These are phyloP conservation scores for Leptopterna dolabrata DNA, from an alignment of 2,888 invertebrate genomes.

Conservation along the genomic window DNA sequence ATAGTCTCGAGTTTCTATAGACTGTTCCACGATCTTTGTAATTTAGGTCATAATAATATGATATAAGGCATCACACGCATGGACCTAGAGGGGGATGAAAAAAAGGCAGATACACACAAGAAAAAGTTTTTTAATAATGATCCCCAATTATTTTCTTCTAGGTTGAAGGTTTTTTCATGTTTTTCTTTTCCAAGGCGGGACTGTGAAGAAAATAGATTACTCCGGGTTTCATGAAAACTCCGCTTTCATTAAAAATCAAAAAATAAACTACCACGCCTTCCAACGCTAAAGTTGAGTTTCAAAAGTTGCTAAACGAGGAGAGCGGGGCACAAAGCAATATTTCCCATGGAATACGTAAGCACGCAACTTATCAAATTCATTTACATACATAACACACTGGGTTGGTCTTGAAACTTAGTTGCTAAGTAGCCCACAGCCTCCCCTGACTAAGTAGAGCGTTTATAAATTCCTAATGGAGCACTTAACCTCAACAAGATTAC, in stretches of 20 bases:
- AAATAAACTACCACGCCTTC: background rate
- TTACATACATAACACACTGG: constrained; percentile 57
- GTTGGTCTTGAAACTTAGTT: constrained; percentile 54
- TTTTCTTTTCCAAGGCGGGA: background rate
- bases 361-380: constrained; percentile 57
- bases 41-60: too few species aligned
- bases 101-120: background rate
- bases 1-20: too few species aligned
- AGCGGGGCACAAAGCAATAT: constrained; percentile 50
- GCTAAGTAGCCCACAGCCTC: constrained; percentile 54
- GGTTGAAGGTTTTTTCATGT: background rate
- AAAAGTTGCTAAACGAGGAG: constrained; percentile 22
- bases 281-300: constrained; percentile 10
- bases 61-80: background rate
- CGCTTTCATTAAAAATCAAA: background rate
- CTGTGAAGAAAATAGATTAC: background rate
- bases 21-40: too few species aligned
- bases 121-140: background rate
- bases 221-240: constrained; percentile 6
- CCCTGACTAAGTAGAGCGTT: constrained; percentile 56
- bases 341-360: constrained; percentile 51
- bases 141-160: background rate
- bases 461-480: constrained; percentile 59
- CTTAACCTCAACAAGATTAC: constrained; percentile 57
- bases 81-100: background rate